Percentiles rank a stretch among this genome's conserved stretches.
phyloP scores from a whole-genome alignment of 2,797 vertebrate species.

The Trachops cirrhosus region DNA sequence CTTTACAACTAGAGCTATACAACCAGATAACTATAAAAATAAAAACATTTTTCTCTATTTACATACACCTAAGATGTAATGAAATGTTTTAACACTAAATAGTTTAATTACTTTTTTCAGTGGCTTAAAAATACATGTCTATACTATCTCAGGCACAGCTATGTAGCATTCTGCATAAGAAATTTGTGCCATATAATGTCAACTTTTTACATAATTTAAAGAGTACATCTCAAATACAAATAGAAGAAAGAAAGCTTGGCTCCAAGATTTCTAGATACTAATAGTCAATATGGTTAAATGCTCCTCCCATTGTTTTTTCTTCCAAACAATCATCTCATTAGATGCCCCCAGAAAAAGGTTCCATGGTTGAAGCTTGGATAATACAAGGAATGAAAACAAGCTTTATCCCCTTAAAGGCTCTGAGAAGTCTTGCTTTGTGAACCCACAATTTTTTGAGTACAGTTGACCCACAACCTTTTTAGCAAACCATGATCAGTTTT shows the following conservation, averaged over 20 bases:
- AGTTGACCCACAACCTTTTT: background rate
- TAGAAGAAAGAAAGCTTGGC: background rate
- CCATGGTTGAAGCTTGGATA: background rate
- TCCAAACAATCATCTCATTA: background rate
- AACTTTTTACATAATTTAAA: background rate
- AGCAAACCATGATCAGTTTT: background rate
- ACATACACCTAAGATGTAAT: background rate
- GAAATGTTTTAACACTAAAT: constrained; percentile 11
- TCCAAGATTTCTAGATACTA: background rate
- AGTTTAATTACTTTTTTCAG: background rate
- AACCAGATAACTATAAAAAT: background rate
- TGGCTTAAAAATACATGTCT: background rate
- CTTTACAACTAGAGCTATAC: background rate
- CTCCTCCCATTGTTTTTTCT: background rate
- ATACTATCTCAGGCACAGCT: background rate
- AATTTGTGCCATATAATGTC: background rate
- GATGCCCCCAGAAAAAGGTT: background rate
- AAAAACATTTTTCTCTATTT: background rate
- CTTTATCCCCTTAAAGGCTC: background rate
- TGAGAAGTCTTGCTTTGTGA: background rate
- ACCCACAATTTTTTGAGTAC: background rate
- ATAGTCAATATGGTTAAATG: background rate
- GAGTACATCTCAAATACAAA: background rate
- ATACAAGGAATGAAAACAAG: background rate
- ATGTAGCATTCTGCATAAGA: background rate